Evolutionary conservation across 1,140 invertebrate species (phyloP).

Genomic region (Drosophila athabasca): DNA sequence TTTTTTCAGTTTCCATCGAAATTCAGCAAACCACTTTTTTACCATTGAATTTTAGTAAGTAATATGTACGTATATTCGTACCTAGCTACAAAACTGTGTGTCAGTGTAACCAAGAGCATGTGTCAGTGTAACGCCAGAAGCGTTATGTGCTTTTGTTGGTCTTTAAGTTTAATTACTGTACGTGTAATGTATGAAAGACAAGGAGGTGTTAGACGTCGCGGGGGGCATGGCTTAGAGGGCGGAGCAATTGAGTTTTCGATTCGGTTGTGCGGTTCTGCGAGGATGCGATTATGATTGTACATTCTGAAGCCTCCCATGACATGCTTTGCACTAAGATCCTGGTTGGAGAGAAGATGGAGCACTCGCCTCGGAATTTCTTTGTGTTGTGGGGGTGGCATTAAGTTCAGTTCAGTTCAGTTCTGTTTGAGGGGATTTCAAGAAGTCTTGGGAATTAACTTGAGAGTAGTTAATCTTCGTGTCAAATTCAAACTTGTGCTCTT

Average conservation of each 20-base stretch:
- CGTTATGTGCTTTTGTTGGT: conserved; percentile 49
- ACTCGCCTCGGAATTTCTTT: neutral
- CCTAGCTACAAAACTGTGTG: neutral
- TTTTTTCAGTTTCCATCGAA: no score
- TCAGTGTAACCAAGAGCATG: conserved; percentile 10
- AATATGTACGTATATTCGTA: no score
- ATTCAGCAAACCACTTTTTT: no score
- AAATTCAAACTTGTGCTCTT: no score
- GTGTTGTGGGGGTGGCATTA: neutral
- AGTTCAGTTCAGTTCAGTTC: neutral
- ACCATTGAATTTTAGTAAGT: no score
- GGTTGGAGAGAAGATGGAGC: neutral
- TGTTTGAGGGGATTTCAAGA: neutral
- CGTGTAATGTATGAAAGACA: conserved; percentile 16
- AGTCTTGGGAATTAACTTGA: no score
- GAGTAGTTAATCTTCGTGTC: no score
- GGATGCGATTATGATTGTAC: conserved; percentile 16
- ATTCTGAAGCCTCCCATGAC: neutral
- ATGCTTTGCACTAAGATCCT: conserved; percentile 2
- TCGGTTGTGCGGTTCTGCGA: conserved; percentile 57
- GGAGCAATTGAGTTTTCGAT: conserved; percentile 50
- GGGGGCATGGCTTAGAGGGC: conserved; percentile 36
- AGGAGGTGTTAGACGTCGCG: conserved; percentile 7
- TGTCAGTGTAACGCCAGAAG: conserved; percentile 19
- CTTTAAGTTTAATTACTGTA: conserved; percentile 72